Conservation (phyloP, 1,140 invertebrate genomes). For the Acromyrmex heyeri region DNA sequence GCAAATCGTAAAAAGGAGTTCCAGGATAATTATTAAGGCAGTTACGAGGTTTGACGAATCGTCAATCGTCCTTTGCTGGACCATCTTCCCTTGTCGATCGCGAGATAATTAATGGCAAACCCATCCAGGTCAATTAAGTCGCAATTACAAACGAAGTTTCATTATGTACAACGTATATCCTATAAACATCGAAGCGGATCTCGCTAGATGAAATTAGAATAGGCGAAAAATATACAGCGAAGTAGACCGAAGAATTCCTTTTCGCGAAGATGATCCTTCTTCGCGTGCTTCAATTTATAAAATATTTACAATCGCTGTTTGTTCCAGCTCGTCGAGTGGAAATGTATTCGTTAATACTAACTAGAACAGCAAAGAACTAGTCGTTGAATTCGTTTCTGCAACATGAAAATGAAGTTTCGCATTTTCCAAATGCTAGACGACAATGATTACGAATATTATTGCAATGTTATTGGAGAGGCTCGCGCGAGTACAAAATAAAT, state of each 20-base stretch:
- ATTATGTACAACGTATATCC: not conserved
- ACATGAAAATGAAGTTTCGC: conserved; percentile 5
- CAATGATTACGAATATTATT: not conserved
- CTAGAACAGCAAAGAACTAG: not conserved
- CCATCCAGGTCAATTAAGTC: not conserved
- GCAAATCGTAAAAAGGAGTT: not conserved
- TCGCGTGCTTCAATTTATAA: conserved; percentile 4
- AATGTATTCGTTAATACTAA: not conserved
- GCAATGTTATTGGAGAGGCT: not conserved
- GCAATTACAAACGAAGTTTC: not conserved
- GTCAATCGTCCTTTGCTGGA: not conserved
- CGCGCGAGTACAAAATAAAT: conserved; percentile 42
- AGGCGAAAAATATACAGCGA: conserved; percentile 1
- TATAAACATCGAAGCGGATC: not conserved
- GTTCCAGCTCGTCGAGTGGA: not conserved
- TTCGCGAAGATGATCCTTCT: not conserved
- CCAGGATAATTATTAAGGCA: conserved; percentile 40
- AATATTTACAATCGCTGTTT: conserved; percentile 34
- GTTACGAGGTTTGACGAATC: conserved; percentile 22
- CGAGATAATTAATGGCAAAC: conserved; percentile 15
- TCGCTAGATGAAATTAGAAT: conserved; percentile 3
- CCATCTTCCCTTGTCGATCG: not conserved
- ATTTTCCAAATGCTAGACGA: not conserved
- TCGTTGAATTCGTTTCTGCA: not conserved
- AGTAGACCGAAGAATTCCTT: not conserved